A percentile compares a stretch with the other conserved stretches of the same genome.
phyloP scores from a whole-genome alignment of 2,888 invertebrate species.

The Bellardia bayeri region DNA sequence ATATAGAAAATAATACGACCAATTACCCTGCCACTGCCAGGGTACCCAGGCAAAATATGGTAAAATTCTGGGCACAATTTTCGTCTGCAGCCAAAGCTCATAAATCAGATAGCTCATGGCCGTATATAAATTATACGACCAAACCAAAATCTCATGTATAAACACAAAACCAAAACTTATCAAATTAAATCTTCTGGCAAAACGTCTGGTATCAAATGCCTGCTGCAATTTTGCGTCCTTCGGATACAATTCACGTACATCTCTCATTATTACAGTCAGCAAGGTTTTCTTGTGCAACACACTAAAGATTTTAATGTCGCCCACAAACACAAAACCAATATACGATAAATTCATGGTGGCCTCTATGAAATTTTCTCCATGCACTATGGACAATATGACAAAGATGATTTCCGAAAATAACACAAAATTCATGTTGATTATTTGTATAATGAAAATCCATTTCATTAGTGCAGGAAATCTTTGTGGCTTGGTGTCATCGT shows the following conservation, averaged over 20 bases:
- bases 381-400: conserved; percentile 77
- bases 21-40: conserved; percentile 78
- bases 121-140: conserved; percentile 80
- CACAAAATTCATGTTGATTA: conserved; percentile 77
- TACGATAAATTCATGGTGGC: conserved; percentile 79
- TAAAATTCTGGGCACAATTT: conserved; percentile 74
- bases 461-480: conserved; percentile 53
- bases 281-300: conserved; percentile 76
- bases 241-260: conserved; percentile 78
- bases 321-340: conserved; percentile 78
- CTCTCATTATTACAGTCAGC: conserved; percentile 76
- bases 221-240: conserved; percentile 68
- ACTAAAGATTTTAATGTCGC: conserved; percentile 78
- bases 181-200: conserved; percentile 72
- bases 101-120: conserved; percentile 77
- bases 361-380: conserved; percentile 78
- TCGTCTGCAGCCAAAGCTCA: conserved; percentile 75
- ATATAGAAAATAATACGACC: conserved; percentile 78
- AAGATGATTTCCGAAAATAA: conserved; percentile 78
- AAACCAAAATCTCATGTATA: conserved; percentile 78
- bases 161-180: conserved; percentile 77
- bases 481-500: conserved; percentile 31
- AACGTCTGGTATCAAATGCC: conserved; percentile 61
- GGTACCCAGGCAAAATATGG: conserved; percentile 80
- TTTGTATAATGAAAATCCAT: conserved; percentile 73